Evolutionary conservation across 2,113 vertebrate species (phyloP), one percentile per base, ranked within the genome.

Genomic region (Symphodus melops): DNA sequence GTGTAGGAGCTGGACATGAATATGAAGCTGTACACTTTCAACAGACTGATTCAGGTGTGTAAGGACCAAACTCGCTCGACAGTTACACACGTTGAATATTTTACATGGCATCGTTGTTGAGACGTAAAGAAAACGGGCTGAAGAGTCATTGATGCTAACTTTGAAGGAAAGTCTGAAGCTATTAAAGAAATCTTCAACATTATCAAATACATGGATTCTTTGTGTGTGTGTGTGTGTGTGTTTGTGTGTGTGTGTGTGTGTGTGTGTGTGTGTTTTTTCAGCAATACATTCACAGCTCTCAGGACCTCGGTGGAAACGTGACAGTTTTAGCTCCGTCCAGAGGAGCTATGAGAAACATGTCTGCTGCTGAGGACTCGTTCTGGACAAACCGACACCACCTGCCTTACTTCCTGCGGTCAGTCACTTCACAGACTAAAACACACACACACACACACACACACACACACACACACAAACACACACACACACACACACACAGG

Each of bases 1-100:
- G 49, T 85, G 4, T 70, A 99, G 97, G 97, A 98, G 81, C 82
- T 99, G 82, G 94, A 93, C 62, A 83, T 92, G 72, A 95, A 94
- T 70, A 68, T 68, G 6, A 75, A 93, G 23, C 91, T 96, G 9
- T 79, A 49, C 1, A 9, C 14, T 25, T 97, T 98, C 85, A 91
- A 90, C 1, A 3, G 58, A 20, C 93, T 95, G 91, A 72, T 94
- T 51, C 92, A 95, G 94, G 97, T 93, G 82, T 17, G 81, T 64
- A 28, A 36, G 20, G 70, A 10, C 0, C 19, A 51, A n/a, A 51
- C 8, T 20, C 0, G 16, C 16, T n/a, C 16, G 2, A 12, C 19
- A 19, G 46, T 6, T 9, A 69, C 13, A 12, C 19, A 28, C n/a
- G n/a, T n/a, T n/a, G n/a, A n/a, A n/a, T n/a, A n/a, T n/a, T n/a